These are phyloP conservation scores for Stichopus horrens DNA, from an alignment of 53 echinoderm and acorn worm genomes.

Conservation along the genomic window DNA sequence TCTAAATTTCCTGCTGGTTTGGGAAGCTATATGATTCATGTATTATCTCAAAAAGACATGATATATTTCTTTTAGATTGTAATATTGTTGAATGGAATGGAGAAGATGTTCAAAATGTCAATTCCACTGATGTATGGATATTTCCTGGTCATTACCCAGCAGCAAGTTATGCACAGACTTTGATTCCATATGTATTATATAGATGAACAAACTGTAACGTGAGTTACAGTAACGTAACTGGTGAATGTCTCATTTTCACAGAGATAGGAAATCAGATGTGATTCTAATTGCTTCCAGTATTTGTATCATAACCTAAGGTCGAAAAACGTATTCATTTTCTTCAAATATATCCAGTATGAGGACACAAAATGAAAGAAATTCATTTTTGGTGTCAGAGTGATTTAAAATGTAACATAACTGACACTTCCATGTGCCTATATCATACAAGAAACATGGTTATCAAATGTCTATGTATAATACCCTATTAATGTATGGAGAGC, in stretches of 20 bases:
- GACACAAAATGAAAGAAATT: slow-evolving; percentile 17
- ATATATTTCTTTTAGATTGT: slow-evolving; percentile 5
- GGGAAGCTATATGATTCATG: slow-evolving; percentile 33
- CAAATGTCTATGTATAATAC: slow-evolving; percentile 28
- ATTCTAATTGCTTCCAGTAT: too few relatives aligned
- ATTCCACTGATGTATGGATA: not conserved
- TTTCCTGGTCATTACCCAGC: slow-evolving; percentile 14
- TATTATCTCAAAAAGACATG: not conserved
- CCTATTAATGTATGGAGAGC: slow-evolving; percentile 20
- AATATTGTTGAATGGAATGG: not conserved
- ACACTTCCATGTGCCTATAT: not conserved
- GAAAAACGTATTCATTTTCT: slow-evolving; percentile 11
- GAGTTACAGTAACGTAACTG: slow-evolving; percentile 19
- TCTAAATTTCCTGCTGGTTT: slow-evolving; percentile 35
- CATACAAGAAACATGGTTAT: not conserved
- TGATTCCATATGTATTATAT: slow-evolving; percentile 8
- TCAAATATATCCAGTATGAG: slow-evolving; percentile 32
- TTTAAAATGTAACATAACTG: slow-evolving; percentile 51
- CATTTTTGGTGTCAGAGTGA: not conserved
- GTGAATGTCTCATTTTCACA: slow-evolving; percentile 18
- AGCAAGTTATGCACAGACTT: not conserved
- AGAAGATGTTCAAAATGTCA: slow-evolving; percentile 25
- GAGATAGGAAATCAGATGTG: not conserved
- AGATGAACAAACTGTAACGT: slow-evolving; percentile 24
- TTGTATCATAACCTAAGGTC: too few relatives aligned